Evolutionary conservation across 2,888 invertebrate species (phyloP), one percentile per base, ranked within the genome.

Genomic region (Drosophila robusta): DNA sequence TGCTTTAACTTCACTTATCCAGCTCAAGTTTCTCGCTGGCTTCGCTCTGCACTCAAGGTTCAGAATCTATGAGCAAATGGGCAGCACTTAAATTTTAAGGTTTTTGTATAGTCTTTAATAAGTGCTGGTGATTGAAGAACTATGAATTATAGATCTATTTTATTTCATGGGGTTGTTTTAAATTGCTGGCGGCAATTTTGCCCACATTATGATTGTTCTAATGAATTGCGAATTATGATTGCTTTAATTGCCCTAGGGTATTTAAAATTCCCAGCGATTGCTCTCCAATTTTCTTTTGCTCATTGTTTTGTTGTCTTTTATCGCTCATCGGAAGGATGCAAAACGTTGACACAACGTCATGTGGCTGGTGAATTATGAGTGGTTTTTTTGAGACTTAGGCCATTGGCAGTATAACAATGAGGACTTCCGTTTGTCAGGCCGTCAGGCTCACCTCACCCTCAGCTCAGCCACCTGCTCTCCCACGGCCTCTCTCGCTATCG

Each of bases 321-420:
- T 61, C 54, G 46, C 16, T 44, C 52, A 80, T 70, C 61, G 70
- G 51, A 78, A 74, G 84, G 84, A 83, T 84, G 80, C 74, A 69
- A 72, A 83, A 89, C 67, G 89, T 87, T 89, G 89, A 83, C 84
- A 80, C 66, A 84, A 68, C 54, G 84, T 84, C 89, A 87, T 72
- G 69, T 65, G 80, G 67, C 58, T 72, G 67, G 74, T 84, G 81
- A 84, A 84, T 87, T 89, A 84, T 84, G 83, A 70, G 89, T 70
- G 70, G 61, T 60, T 70, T 61, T 60, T 71, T 63, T 39, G 51
- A 56, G 62, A 54, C 74, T 77, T 77, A 68, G 80, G 69, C 68
- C 84, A 87, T 75, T 83, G 89, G 64, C 89, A 88, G 71, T 58
- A 68, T 70, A 76, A 87, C 83, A 83, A 88, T 88, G 77, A 73